Evolutionary conservation across 2,888 invertebrate species (phyloP).

Genomic region (Tubulanus polymorphus): DNA sequence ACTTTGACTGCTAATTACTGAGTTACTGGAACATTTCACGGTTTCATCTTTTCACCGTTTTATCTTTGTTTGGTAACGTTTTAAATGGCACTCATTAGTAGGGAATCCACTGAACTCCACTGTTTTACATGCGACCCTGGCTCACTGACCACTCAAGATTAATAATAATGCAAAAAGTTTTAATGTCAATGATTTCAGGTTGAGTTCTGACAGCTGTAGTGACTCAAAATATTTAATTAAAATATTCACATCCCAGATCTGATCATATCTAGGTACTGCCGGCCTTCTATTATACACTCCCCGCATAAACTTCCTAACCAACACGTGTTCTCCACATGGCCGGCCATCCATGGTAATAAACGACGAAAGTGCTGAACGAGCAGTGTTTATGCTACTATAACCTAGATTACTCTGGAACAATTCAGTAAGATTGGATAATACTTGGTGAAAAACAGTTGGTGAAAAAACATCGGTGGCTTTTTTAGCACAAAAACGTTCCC

Average conservation of each 20-base stretch:
- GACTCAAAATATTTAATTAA: background rate
- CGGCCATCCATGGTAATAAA: constrained; percentile 1
- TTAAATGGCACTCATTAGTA: too few species aligned
- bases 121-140: too few species aligned
- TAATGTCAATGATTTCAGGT: constrained; percentile 10
- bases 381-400: constrained; percentile 19
- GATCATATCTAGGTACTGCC: background rate
- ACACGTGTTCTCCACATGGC: background rate
- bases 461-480: background rate
- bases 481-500: constrained; percentile 2
- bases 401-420: constrained; percentile 10
- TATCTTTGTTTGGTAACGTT: too few species aligned
- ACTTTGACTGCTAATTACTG: too few species aligned
- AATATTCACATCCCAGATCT: background rate
- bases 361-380: constrained; percentile 13
- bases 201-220: too few species aligned
- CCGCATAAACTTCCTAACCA: background rate
- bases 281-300: background rate
- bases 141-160: too few species aligned
- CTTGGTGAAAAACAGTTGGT: background rate
- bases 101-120: too few species aligned
- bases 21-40: too few species aligned
- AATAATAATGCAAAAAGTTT: constrained; percentile 19
- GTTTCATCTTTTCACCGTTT: too few species aligned
- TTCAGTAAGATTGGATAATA: constrained; percentile 8